Conservation (phyloP, 2,113 vertebrate genomes). For the Gavialis gangeticus region DNA sequence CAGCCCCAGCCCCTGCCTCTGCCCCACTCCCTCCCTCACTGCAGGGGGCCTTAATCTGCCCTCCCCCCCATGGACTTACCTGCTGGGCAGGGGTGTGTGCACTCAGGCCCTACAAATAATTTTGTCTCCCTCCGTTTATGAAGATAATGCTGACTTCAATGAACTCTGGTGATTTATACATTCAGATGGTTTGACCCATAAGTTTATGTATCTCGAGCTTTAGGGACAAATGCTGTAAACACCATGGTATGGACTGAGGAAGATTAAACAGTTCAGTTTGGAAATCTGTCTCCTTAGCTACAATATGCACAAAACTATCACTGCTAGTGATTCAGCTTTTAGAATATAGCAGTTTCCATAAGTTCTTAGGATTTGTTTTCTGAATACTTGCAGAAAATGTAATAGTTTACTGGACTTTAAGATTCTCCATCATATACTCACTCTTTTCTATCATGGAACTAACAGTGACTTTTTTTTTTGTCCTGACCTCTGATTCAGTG, state of each 20-base stretch:
- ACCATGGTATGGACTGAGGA: background rate
- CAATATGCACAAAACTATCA: background rate
- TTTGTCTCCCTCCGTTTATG: no score
- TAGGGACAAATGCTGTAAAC: no score
- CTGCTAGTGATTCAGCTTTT: background rate
- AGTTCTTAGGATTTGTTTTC: background rate
- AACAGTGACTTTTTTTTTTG: background rate
- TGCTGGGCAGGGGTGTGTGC: no score
- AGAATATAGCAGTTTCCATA: background rate
- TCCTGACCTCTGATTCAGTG: slow-evolving; percentile 38
- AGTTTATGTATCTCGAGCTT: no score
- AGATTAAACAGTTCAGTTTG: background rate
- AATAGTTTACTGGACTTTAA: background rate
- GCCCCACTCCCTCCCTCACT: no score
- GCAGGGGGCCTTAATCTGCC: no score
- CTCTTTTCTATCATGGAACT: slow-evolving; percentile 28
- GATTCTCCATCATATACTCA: background rate
- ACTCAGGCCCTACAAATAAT: no score
- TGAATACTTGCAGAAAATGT: background rate
- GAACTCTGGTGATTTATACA: background rate
- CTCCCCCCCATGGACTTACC: no score
- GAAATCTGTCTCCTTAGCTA: background rate
- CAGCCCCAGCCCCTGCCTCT: no score
- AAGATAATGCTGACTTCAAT: background rate
- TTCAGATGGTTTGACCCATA: background rate